phyloP scores from a whole-genome alignment of 2,113 vertebrate genomes.

The Euleptes europaea region DNA sequence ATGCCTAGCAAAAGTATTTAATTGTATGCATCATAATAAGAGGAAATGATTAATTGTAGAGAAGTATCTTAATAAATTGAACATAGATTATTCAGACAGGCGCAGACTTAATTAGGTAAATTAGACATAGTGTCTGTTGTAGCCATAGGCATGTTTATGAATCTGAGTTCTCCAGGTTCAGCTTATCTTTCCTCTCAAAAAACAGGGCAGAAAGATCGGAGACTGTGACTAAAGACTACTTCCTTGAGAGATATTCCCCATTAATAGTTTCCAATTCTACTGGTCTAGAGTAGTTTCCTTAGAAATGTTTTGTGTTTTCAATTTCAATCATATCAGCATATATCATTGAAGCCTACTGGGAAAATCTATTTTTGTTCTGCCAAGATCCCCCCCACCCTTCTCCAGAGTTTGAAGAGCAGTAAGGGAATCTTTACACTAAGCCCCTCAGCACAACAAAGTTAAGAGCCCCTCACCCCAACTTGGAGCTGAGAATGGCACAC shows the following conservation, averaged over 20 bases:
- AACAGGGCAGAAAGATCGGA: neutral
- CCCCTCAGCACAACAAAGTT: too few species aligned
- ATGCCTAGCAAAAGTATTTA: neutral
- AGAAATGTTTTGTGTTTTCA: neutral
- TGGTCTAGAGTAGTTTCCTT: neutral
- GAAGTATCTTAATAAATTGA: neutral
- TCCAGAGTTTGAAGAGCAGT: too few species aligned
- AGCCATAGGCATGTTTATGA: too few species aligned
- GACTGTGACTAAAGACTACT: neutral
- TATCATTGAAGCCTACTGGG: neutral
- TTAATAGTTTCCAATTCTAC: neutral
- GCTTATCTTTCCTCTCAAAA: neutral
- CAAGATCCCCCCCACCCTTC: too few species aligned
- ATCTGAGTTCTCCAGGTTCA: neutral
- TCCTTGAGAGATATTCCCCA: neutral
- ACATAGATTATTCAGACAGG: neutral
- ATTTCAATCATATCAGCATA: neutral
- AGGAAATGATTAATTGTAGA: slow-evolving; percentile 50
- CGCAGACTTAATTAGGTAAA: neutral
- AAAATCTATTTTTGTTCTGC: too few species aligned
- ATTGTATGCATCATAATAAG: slow-evolving; percentile 6
- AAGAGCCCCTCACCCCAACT: too few species aligned
- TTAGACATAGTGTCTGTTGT: neutral
- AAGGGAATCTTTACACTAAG: too few species aligned
- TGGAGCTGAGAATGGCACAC: too few species aligned